Evolutionary conservation across 2,888 invertebrate genomes (phyloP).

Genomic region (Thysanoteuthis rhombus): DNA sequence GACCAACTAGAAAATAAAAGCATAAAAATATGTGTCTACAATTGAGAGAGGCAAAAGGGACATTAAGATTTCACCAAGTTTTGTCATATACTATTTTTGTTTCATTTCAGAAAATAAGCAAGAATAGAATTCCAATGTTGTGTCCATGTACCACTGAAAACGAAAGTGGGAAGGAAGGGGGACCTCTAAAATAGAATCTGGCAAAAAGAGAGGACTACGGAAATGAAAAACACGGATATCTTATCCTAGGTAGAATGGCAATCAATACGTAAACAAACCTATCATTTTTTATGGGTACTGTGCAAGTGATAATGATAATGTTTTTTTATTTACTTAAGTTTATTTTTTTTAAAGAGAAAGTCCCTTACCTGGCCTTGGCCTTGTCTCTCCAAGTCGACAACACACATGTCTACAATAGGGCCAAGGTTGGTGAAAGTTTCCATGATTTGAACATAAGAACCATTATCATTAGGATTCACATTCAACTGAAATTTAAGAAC

Average conservation of each 20-base stretch:
- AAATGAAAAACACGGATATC: too few species aligned
- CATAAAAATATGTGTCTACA: not conserved
- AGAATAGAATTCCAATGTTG: too few species aligned
- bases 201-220: too few species aligned
- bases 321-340: not conserved
- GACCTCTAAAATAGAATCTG: too few species aligned
- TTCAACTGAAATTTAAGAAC: conserved; percentile 73
- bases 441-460: conserved; percentile 91
- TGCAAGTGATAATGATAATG: not conserved
- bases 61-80: too few species aligned
- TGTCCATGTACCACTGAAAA: too few species aligned
- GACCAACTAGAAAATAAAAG: conserved; percentile 75
- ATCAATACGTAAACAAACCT: too few species aligned
- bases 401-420: conserved; percentile 97
- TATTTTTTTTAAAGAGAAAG: not conserved
- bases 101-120: not conserved
- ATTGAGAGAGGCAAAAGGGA: too few species aligned
- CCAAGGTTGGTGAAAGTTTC: conserved; percentile 97
- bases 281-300: too few species aligned
- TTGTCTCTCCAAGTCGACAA: conserved; percentile 94
- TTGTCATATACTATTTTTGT: too few species aligned
- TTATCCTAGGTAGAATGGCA: too few species aligned
- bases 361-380: conserved; percentile 81
- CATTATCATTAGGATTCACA: conserved; percentile 82
- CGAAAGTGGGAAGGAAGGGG: too few species aligned